phyloP scores from a whole-genome alignment of 1,140 invertebrate genomes.

The Sminthurinus signatus region DNA sequence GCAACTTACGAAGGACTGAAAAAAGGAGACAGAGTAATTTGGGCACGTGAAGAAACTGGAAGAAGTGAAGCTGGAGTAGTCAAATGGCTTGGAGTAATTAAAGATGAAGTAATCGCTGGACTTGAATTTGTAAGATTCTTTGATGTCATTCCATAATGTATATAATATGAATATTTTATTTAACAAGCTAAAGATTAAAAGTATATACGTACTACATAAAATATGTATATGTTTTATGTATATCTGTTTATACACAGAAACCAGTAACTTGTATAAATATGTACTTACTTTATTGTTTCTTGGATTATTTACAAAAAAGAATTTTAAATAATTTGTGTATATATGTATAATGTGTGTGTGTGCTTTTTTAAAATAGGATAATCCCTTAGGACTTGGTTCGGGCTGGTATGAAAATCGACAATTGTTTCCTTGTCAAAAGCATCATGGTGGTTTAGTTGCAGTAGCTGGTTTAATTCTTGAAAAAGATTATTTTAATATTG shows the following conservation, averaged over 20 bases:
- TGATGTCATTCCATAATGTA: too few relatives aligned
- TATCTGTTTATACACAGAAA: too few relatives aligned
- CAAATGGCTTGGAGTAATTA: slow-evolving; percentile 51
- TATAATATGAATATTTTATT: too few relatives aligned
- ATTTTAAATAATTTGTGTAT: too few relatives aligned
- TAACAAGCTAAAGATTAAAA: too few relatives aligned
- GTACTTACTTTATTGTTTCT: too few relatives aligned
- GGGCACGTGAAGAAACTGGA: slow-evolving; percentile 47
- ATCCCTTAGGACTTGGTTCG: slow-evolving; percentile 5
- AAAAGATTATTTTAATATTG: slow-evolving; percentile 44
- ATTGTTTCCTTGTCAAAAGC: slow-evolving; percentile 48
- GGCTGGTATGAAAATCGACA: slow-evolving; percentile 6
- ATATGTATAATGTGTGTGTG: too few relatives aligned
- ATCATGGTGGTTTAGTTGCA: slow-evolving; percentile 56
- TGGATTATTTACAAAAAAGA: too few relatives aligned
- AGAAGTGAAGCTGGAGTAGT: slow-evolving; percentile 46
- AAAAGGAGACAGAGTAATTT: slow-evolving; percentile 52
- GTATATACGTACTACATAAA: too few relatives aligned
- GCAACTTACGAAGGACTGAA: slow-evolving; percentile 18
- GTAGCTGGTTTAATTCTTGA: slow-evolving; percentile 51
- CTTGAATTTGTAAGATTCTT: slow-evolving; percentile 57
- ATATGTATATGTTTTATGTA: too few relatives aligned
- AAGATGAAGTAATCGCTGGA: slow-evolving; percentile 46
- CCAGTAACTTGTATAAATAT: too few relatives aligned
- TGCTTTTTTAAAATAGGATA: not conserved